A percentile compares a stretch with the other conserved stretches of the same genome.
These are phyloP conservation scores for honey bee (Apis mellifera) DNA, from an alignment of 1,140 invertebrate species.

Conservation along the genomic window Amel_HAv3.1 CM009931.2:25459001-25459500, in stretches of 20 bases:
- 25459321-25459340: slow-evolving; percentile 89
- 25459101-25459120: slow-evolving; percentile 52
- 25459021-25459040: slow-evolving; percentile 65
- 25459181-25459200: slow-evolving; percentile 30
- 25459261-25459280: slow-evolving; percentile 69
- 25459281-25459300: slow-evolving; percentile 88
- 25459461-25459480: slow-evolving; percentile 93
- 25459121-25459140: slow-evolving; percentile 16
- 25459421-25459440: slow-evolving; percentile 91
- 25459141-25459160: background rate
- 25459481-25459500: slow-evolving; percentile 79
- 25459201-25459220: slow-evolving; percentile 55
- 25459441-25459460: slow-evolving; percentile 91
- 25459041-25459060: slow-evolving; percentile 48
- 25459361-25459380: slow-evolving; percentile 88
- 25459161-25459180: slow-evolving; percentile 18
- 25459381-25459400: slow-evolving; percentile 90
- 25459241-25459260: slow-evolving; percentile 62
- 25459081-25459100: slow-evolving; percentile 35
- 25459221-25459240: slow-evolving; percentile 66
- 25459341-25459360: slow-evolving; percentile 86
- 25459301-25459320: slow-evolving; percentile 90
- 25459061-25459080: slow-evolving; percentile 53
- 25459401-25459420: slow-evolving; percentile 90
- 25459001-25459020: slow-evolving; percentile 51